Conservation (phyloP, 2,888 invertebrate genomes). For the Carpatolechia fugitivella region DNA sequence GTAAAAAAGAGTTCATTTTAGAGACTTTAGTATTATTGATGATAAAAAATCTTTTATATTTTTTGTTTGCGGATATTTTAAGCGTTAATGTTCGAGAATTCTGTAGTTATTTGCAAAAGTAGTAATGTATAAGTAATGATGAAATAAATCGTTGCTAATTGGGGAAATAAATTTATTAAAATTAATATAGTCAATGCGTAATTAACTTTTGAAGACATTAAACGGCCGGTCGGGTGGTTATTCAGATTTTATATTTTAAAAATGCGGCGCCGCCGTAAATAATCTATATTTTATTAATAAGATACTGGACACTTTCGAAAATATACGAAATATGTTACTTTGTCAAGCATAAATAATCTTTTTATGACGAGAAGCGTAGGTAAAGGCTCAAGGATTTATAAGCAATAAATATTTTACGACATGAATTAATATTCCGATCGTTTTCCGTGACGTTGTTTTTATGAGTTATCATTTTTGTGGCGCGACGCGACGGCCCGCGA, state of each 20-base stretch:
- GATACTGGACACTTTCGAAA: constrained; percentile 67
- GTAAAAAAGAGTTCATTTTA: no score
- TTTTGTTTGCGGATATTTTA: neutral
- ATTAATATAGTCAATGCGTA: neutral
- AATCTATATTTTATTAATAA: constrained; percentile 72
- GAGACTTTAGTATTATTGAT: no score
- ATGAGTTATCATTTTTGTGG: constrained; percentile 79
- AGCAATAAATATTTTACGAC: constrained; percentile 79
- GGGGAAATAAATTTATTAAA: neutral
- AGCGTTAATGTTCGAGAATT: neutral
- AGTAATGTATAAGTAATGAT: neutral
- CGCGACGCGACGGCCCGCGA: constrained; percentile 53
- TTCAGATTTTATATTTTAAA: constrained; percentile 40
- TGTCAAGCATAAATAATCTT: constrained; percentile 78
- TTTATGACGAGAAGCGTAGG: constrained; percentile 79
- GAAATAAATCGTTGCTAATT: neutral
- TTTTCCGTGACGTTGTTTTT: constrained; percentile 78
- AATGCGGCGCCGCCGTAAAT: constrained; percentile 66
- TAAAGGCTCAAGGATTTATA: constrained; percentile 80
- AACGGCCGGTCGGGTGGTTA: constrained; percentile 31
- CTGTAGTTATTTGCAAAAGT: neutral
- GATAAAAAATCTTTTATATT: no score
- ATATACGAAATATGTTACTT: constrained; percentile 77
- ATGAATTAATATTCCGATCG: constrained; percentile 79
- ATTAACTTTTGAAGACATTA: constrained; percentile 10